Evolutionary conservation across 2,113 vertebrate genomes (phyloP).

Genomic region (Camelus dromedarius): DNA sequence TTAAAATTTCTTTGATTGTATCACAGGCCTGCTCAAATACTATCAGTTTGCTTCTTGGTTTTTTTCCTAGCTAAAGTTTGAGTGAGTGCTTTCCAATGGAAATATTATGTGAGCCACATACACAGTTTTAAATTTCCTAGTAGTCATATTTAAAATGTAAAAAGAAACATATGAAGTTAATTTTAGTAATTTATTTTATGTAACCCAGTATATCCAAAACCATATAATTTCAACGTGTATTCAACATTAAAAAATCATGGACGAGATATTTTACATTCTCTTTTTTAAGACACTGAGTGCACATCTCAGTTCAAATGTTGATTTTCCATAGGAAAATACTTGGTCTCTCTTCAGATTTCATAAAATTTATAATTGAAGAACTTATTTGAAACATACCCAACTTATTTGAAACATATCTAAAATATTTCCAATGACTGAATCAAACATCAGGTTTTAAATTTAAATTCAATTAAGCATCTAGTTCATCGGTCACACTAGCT

Average conservation of each 20-base stretch:
- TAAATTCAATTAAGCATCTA: neutral
- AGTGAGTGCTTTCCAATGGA: neutral
- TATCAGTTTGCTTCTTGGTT: neutral
- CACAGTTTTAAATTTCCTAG: neutral
- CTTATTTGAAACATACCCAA: neutral
- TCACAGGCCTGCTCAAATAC: neutral
- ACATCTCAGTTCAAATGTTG: neutral
- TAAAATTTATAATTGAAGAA: constrained; percentile 27
- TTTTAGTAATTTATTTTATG: neutral
- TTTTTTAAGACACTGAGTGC: neutral
- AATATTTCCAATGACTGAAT: neutral
- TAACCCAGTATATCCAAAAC: neutral
- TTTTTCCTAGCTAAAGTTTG: constrained; percentile 5
- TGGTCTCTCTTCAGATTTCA: neutral
- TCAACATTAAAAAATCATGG: neutral
- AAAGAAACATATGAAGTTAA: neutral
- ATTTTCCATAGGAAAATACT: neutral
- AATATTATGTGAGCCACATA: neutral
- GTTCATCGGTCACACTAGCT: neutral
- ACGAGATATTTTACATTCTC: neutral
- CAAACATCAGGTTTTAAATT: constrained; percentile 5
- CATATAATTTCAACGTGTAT: constrained; percentile 13
- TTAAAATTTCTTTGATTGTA: neutral
- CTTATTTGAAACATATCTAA: neutral
- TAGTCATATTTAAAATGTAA: neutral